Percentiles rank a stretch among this genome's conserved stretches.
Evolutionary conservation across 2,888 invertebrate species (phyloP).

Genomic region (Amblyteles armatorius): DNA sequence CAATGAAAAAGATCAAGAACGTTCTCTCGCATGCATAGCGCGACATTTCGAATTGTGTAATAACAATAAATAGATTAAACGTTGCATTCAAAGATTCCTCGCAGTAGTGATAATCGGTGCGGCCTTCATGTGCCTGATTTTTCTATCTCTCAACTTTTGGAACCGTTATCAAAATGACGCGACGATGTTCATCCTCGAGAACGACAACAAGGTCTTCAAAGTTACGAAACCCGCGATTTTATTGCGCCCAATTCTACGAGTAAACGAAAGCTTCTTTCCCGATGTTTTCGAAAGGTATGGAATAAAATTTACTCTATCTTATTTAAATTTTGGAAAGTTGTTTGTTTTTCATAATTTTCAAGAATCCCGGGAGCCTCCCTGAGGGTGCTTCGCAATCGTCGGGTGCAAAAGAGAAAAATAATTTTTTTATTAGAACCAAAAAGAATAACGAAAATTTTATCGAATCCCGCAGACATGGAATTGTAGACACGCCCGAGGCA

Average conservation of each 20-base stretch:
- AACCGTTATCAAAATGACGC: constrained; percentile 73
- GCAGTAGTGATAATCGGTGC: constrained; percentile 67
- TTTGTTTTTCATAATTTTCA: not conserved
- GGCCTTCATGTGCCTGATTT: constrained; percentile 70
- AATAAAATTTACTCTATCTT: not conserved
- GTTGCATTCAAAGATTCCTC: constrained; percentile 67
- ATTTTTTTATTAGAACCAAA: not conserved
- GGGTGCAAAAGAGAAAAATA: not conserved
- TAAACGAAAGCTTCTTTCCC: constrained; percentile 85
- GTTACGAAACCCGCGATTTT: constrained; percentile 90
- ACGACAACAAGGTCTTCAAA: constrained; percentile 81
- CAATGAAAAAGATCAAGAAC: no score
- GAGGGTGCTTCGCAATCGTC: not conserved
- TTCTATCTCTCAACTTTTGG: constrained; percentile 75
- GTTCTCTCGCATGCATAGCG: no score
- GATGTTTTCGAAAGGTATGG: constrained; percentile 69
- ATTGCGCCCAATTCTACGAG: constrained; percentile 87
- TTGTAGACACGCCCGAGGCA: constrained; percentile 71
- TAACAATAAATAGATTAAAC: not conserved
- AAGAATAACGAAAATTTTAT: not conserved
- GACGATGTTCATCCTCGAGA: constrained; percentile 71
- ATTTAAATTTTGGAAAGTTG: not conserved
- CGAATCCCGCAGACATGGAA: constrained; percentile 69
- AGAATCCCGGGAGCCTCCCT: no score
- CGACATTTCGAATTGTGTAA: not conserved